Base-by-base conservation (phyloP, 2,113 vertebrate genomes). In the Anser cygnoides region DNA sequence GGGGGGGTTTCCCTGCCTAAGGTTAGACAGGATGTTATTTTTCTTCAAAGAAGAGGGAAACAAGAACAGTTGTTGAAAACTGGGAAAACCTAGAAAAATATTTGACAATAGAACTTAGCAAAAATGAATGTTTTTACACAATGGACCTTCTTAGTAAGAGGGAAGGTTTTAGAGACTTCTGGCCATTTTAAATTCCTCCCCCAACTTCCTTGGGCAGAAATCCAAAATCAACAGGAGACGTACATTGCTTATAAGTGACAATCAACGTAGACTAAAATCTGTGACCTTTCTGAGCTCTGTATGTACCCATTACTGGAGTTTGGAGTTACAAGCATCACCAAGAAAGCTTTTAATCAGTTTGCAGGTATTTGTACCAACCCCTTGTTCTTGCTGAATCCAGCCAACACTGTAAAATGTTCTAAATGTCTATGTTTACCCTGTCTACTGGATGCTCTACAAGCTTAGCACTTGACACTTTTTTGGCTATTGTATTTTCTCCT, bases 1-100 rank as follows among this genome's bases (percentile, higher is more conserved):
- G 43, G 22, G 62, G 67, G 28, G 35, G 19, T 10, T 50, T 96
- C 79, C 76, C 85, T 72, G 3, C 25, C 75, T 19, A 41, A 74
- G 9, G 46, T 1, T 96, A 85, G 87, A 70, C 94, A 97, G 95
- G 93, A 95, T 96, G 92, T 92, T 90, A 26, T 92, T 89, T 83
- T 95, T 93, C 78, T 93, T 94, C 85, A 94, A 95, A 96, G 77
- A 73, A 84, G 75, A 74, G 37, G 59, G 57, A 92, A 91, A 88
- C 90, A 12, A 93, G 65, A 97, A 93, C 88, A 62, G 72, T 68
- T 3, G 57, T 86, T 93, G 87, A 90, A 95, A 96, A 94, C 87
- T 88, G 72, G 80, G 76, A 91, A 96, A 96, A 92, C 35, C 55
- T 77, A 90, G 90, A 93, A 85, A 96, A 88, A 61, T 59, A 26